These are phyloP conservation scores for Numida meleagris DNA, from an alignment of 2,113 vertebrate genomes.

Conservation along the genomic window DNA sequence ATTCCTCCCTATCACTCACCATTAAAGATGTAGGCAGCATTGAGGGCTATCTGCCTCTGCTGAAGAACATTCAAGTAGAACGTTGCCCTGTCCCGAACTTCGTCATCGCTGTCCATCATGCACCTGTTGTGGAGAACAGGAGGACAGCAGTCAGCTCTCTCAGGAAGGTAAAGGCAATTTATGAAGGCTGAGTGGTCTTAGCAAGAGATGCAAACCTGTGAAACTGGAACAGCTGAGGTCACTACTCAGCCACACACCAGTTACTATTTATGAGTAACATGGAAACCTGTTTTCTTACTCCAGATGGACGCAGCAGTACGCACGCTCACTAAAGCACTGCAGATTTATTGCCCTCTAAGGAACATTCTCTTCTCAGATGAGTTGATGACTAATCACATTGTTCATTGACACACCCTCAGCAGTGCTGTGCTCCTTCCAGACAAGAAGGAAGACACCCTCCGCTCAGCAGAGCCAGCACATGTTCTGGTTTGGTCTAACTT, in stretches of 20 bases:
- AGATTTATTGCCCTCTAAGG: neutral
- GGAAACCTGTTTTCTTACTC: neutral
- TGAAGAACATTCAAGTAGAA: constrained; percentile 97
- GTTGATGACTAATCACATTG: neutral
- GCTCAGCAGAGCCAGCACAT: fast-evolving
- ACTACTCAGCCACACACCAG: neutral
- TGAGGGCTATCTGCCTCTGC: constrained; percentile 94
- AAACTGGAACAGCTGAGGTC: neutral
- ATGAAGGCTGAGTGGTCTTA: neutral
- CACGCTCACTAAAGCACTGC: fast-evolving
- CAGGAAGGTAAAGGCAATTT: neutral
- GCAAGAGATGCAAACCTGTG: fast-evolving
- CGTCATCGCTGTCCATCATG: constrained; percentile 98
- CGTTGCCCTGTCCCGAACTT: constrained; percentile 95
- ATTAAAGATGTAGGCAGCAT: constrained; percentile 95
- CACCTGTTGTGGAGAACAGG: constrained; percentile 80
- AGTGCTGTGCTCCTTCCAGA: neutral
- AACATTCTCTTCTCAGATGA: fast-evolving
- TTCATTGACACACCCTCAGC: neutral
- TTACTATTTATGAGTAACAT: neutral
- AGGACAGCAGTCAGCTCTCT: neutral
- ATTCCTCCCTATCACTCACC: constrained; percentile 74
- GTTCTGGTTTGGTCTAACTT: neutral
- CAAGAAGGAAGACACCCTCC: neutral
- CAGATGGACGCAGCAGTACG: neutral